These are phyloP conservation scores for Steinernema khuongi DNA, from an alignment of 1,140 invertebrate species.

Conservation along the genomic window DNA sequence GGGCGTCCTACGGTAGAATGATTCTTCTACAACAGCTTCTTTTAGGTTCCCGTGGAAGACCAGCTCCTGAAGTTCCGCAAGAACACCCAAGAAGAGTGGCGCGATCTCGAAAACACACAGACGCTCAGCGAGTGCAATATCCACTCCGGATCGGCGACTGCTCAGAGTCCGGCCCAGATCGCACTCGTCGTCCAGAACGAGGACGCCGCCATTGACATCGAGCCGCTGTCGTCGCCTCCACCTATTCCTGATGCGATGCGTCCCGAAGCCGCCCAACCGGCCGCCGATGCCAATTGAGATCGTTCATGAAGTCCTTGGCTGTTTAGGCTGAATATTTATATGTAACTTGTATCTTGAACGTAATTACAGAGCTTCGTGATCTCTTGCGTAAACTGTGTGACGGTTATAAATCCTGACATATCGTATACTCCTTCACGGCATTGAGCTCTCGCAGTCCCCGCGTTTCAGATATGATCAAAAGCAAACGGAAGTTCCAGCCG, in stretches of 20 bases:
- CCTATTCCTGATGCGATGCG: slow-evolving; percentile 40
- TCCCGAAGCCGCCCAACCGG: slow-evolving; percentile 5
- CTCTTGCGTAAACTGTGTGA: too few species aligned
- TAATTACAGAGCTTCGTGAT: too few species aligned
- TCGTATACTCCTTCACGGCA: neutral
- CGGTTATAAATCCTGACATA: too few species aligned
- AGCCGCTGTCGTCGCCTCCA: slow-evolving; percentile 30
- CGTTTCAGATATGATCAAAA: neutral
- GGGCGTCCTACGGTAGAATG: too few species aligned
- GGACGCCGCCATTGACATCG: neutral
- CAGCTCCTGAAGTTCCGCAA: neutral
- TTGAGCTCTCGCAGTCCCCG: neutral
- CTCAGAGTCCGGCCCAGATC: neutral
- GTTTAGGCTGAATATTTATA: slow-evolving; percentile 6
- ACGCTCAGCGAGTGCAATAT: slow-evolving; percentile 23
- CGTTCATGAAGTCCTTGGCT: neutral
- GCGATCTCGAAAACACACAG: slow-evolving; percentile 21
- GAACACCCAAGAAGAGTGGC: neutral
- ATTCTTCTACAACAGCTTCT: too few species aligned
- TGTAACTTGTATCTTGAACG: neutral
- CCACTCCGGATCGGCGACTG: slow-evolving; percentile 22
- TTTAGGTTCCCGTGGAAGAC: neutral
- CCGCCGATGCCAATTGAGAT: slow-evolving; percentile 9
- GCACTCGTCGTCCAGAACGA: slow-evolving; percentile 14
- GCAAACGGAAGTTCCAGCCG: slow-evolving; percentile 17